These are phyloP conservation scores for Sebastes minor DNA, from an alignment of 2,797 vertebrate genomes.

Conservation along the genomic window DNA sequence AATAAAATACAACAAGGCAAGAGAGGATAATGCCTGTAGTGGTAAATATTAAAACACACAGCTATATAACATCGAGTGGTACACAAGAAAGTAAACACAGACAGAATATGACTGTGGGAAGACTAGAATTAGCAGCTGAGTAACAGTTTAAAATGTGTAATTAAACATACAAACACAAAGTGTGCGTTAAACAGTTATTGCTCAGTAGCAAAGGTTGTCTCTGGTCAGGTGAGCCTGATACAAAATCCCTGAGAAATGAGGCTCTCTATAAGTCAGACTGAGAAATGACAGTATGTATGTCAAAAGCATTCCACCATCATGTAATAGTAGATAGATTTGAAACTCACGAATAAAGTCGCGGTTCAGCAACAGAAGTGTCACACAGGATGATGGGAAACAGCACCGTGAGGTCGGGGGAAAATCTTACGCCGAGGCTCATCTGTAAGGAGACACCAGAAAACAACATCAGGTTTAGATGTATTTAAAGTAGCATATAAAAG, in stretches of 20 bases:
- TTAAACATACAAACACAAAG: background rate
- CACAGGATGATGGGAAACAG: conserved; percentile 63
- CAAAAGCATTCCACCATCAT: background rate
- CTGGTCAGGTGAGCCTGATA: background rate
- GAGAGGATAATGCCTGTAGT: background rate
- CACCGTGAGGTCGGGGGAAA: conserved; percentile 22
- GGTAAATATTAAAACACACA: background rate
- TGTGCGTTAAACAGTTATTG: background rate
- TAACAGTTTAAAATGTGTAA: background rate
- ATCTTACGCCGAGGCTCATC: conserved; percentile 19
- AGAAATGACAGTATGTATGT: background rate
- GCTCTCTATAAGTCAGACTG: background rate
- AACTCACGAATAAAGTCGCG: background rate
- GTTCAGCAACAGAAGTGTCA: background rate
- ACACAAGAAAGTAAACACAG: background rate
- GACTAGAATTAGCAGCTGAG: background rate
- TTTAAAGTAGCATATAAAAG: background rate
- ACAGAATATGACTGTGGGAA: background rate
- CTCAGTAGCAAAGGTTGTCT: background rate
- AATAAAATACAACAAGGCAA: background rate
- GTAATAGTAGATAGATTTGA: background rate
- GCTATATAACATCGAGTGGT: background rate
- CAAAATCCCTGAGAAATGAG: background rate
- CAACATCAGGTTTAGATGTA: background rate
- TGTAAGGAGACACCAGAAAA: conserved; percentile 30